Evolutionary conservation across 53 echinoderm and acorn worm genomes (phyloP).

Genomic region (Henricia sp.): DNA sequence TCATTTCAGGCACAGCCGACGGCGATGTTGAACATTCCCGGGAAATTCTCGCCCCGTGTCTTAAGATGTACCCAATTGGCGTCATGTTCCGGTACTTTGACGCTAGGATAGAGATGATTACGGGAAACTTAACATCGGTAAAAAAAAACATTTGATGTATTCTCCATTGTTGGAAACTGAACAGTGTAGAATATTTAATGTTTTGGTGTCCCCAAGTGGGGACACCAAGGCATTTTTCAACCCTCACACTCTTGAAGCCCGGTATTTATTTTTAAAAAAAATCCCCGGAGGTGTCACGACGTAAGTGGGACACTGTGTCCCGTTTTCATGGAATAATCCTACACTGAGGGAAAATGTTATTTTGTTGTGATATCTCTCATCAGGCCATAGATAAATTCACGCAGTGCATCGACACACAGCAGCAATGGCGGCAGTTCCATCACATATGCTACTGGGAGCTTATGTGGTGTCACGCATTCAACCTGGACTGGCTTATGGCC

Average conservation of each 20-base stretch:
- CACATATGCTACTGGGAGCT: conserved; percentile 99
- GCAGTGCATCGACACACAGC: conserved; percentile 89
- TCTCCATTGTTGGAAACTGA: too few species aligned
- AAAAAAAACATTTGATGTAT: too few species aligned
- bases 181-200: too few species aligned
- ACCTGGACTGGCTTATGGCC: conserved; percentile 90
- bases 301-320: too few species aligned
- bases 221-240: too few species aligned
- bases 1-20: conserved; percentile 83
- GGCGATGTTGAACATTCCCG: conserved; percentile 85
- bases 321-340: too few species aligned
- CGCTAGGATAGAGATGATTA: conserved; percentile 90
- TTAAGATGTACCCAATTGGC: conserved; percentile 88
- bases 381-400: conserved; percentile 93
- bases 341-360: too few species aligned
- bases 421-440: conserved; percentile 96
- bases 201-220: too few species aligned
- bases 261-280: too few species aligned
- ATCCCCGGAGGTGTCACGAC: too few species aligned
- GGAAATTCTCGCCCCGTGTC: conserved; percentile 75
- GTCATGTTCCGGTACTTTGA: conserved; percentile 93
- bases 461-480: conserved; percentile 98
- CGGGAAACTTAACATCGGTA: conserved; percentile 85
- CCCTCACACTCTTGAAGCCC: too few species aligned
- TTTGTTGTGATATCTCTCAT: background rate